A percentile compares a stretch with the other conserved stretches of the same genome.
phyloP scores from a whole-genome alignment of 2,797 vertebrate species.

The Ctenosaura bakeri region DNA sequence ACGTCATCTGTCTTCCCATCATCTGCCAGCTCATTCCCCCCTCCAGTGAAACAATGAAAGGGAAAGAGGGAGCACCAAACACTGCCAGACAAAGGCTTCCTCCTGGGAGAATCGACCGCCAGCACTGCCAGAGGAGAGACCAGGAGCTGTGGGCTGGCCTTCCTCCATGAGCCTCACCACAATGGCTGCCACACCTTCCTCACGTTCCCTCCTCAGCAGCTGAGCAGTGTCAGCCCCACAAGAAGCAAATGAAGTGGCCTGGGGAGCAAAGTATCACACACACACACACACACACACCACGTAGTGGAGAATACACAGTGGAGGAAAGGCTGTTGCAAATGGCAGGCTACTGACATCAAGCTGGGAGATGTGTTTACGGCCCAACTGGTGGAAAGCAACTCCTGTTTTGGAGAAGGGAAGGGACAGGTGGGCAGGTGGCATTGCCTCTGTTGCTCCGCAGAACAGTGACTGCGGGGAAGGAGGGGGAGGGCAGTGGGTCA shows the following conservation, averaged over 20 bases:
- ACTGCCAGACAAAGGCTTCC: neutral
- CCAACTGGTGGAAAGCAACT: neutral
- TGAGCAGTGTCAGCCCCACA: neutral
- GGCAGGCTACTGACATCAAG: no score
- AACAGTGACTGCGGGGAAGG: no score
- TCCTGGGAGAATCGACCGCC: neutral
- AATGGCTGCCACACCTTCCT: no score
- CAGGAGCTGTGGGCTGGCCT: no score
- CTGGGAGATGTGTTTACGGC: neutral
- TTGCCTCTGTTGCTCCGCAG: neutral
- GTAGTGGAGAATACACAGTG: accelerated
- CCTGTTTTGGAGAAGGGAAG: no score
- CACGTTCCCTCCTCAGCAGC: neutral
- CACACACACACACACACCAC: no score
- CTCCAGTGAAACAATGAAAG: neutral
- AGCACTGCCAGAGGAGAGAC: neutral
- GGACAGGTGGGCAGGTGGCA: no score
- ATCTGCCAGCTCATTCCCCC: neutral
- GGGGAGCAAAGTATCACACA: no score
- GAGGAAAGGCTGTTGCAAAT: no score
- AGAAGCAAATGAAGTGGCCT: neutral
- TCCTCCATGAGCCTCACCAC: neutral
- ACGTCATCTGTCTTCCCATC: constrained; percentile 16
- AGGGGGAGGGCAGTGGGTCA: neutral
- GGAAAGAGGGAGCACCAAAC: no score